Evolutionary conservation across 2,888 invertebrate species (phyloP), one percentile per base, ranked within the genome.

Genomic region (Sinodicranocentrus sp.): DNA sequence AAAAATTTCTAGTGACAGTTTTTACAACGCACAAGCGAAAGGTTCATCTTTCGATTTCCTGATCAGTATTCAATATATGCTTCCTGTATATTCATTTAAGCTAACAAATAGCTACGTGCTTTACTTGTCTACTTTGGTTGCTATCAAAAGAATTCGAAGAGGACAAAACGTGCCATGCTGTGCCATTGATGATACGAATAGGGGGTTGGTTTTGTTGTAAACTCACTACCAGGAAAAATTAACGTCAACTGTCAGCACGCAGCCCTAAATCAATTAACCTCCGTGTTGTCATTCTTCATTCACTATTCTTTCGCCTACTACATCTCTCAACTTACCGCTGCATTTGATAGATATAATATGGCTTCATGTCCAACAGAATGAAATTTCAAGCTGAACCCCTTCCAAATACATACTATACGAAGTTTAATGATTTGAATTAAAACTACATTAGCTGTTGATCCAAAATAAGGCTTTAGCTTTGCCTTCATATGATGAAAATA

Each of bases 261-360:
- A 17, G 19, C 5, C n/a, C 70, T 52, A 70, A 70, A 70, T 70
- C 70, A 70, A 70, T 70, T 70, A 70, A 70, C 26, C 54, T 19
- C 52, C 44, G 26, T 70, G 25, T 28, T 52, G 44, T 70, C 52
- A 67, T 10, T 43, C 39, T 67, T 67, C 33, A 67, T 17, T 44
- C 21, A 43, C 28, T 21, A 63, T 39, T 13, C 26, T 59, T 44
- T 8, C 44, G 13, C 44, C n/a, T n/a, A 44, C 10, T 5, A 1
- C 44, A 44, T 8, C 15, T n/a, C 44, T n/a, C 44, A 44, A 3
- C 2, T n/a, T 44, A 8, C n/a, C 44, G 15, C 13, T 44, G 44
- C 10, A 44, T 44, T 44, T 44, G 44, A 44, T n/a, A 44, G 8
- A n/a, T 39, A 13, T 39, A 44, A 44, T n/a, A n/a, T n/a, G n/a